Conservation (phyloP, 2,888 invertebrate genomes). For the Coelogynopora nodosa region DNA sequence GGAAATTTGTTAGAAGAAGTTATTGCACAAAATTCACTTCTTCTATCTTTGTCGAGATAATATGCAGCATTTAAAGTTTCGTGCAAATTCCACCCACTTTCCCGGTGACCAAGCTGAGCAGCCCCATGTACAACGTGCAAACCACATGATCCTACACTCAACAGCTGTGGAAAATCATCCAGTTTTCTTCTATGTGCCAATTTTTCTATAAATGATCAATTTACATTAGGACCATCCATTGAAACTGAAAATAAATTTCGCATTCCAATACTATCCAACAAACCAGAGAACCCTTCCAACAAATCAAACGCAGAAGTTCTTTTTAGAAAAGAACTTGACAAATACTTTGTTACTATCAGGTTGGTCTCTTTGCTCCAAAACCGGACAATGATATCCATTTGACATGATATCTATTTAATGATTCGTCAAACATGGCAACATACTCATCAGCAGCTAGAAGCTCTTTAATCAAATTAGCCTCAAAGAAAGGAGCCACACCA, state of each 20-base stretch:
- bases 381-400: constrained; percentile 21
- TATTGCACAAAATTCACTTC: neutral
- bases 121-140: neutral
- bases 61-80: neutral
- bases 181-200: neutral
- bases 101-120: neutral
- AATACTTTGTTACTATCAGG: neutral
- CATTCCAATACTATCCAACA: neutral
- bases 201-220: neutral
- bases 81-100: neutral
- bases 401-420: neutral
- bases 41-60: neutral
- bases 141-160: neutral
- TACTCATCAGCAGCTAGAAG: neutral
- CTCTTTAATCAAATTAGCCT: too few relatives aligned
- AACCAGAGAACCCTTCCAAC: neutral
- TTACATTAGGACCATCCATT: neutral
- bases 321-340: neutral
- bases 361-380: neutral
- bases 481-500: too few relatives aligned
- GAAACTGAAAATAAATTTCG: neutral
- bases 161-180: neutral
- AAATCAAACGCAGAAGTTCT: neutral
- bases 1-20: neutral
- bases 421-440: constrained; percentile 1